Base-by-base conservation (phyloP, 2,113 vertebrate species). In the Burhinus oedicnemus region DNA sequence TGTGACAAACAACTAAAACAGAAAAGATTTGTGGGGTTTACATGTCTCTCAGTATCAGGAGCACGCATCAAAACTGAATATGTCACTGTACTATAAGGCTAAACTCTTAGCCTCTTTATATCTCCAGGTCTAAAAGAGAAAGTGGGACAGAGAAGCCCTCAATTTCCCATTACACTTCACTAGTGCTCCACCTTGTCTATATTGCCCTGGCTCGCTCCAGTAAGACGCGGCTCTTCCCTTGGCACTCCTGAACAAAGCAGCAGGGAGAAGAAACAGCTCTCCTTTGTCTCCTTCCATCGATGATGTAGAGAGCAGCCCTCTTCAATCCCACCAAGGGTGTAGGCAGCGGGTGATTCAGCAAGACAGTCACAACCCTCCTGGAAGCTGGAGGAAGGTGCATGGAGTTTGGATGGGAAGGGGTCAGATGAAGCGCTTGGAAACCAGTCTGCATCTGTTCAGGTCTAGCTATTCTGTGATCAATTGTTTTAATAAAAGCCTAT, bases 21-120 rank as follows among this genome's bases (percentile, higher is more conserved):
- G 86, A 78, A 52, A 80, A 87, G 74, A 93, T 87, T 44, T 85
- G 61, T 72, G 70, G 22, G 77, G 40, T 91, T 95, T 96, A 84
- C 12, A 7, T 6, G 30, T 45, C 55, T 77, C 54, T 68, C 68
- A 19, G 81, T 60, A 82, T 68, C 15, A 25, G 60, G 30, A 76
- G 27, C 74, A 69, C 0, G 0, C 40, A 76, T 62, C 66, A 79
- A 76, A 72, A 60, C 70, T 65, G 66, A 85, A 32, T 87, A 75
- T 70, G 34, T 68, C 49, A 66, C 66, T 47, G 70, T 29, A 49
- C 57, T 66, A 72, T 7, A 72, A 80, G n/a, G n/a, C 51, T 78
- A 49, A 75, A 71, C 22, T 68, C 77, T 45, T 69, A 78, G 51
- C 16, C 17, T 71, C 55, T 68, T 93, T 64, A 0, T 25, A 71